Evolutionary conservation across 2,888 invertebrate species (phyloP), one percentile per base, ranked within the genome.

Genomic region (Empis livida): DNA sequence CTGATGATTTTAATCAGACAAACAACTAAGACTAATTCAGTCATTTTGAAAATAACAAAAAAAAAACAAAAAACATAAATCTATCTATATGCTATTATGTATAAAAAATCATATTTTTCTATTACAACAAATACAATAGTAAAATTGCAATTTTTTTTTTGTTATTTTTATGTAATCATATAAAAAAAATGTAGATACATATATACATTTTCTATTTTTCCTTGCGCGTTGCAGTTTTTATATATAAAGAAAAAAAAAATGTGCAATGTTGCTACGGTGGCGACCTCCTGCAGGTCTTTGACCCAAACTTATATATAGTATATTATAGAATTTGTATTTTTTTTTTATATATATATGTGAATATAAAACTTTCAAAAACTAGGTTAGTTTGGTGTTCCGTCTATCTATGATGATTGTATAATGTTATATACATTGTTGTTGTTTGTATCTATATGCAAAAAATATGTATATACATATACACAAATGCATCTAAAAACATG

Each of bases 221-320:
- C n/a, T 35, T n/a, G 32, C 32, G n/a, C 32, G 32, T 35, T n/a
- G 32, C 32, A 35, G 9, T 35, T n/a, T 35, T 8, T 27, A 27
- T 27, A 6, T 20, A 27, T 27, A 27, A 8, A 20, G 20, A 20
- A 20, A 20, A n/a, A n/a, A 20, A 27, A 27, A 27, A 27, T 27
- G 23, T 27, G 9, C 9, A 27, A 27, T 44, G 43, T 48, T 49
- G 47, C 45, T 51, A 46, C 44, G 17, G 59, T 59, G 63, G 63
- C 66, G 65, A 65, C 65, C 65, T 65, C 65, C 62, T 64, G 58
- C 63, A 65, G 65, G 65, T 65, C 65, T 65, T 65, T 65, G 65
- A 65, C 65, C 65, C 63, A 62, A 52, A 58, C 56, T 23, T 20
- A 27, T 27, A 37, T 37, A 37, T 37, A 14, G 4, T 20, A 20